Base-by-base conservation (phyloP, 2,888 invertebrate genomes). In the Stenichneumon culpator region DNA sequence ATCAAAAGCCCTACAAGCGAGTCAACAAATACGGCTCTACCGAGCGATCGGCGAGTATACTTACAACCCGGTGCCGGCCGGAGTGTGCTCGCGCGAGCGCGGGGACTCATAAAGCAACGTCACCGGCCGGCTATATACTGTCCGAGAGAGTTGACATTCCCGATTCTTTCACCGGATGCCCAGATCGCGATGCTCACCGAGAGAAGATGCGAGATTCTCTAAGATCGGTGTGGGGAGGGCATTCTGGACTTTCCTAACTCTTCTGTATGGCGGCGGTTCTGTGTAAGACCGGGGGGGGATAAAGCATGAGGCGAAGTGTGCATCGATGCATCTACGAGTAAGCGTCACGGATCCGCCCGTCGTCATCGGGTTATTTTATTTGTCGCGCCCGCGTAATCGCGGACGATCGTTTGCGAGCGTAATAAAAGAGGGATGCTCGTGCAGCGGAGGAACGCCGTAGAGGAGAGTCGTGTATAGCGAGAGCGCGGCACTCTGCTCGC, bases 101-200 rank as follows among this genome's bases (percentile, higher is more conserved):
- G 87, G 90, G 89, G 89, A 90, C 91, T 92, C 91, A 90, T 92
- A 92, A 92, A 92, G 88, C 90, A 91, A 90, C 90, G 89, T 90
- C 90, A 88, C 89, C 87, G 89, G 70, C 63, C 70, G 50, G 28
- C 68, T 78, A 57, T 82, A 72, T 77, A 72, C 54, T 19, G 83
- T 25, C 70, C 79, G 50, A 50, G 72, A 83, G 68, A 83, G 79
- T 70, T 79, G 74, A 87, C 88, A 90, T 90, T 90, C 90, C 85
- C 89, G 84, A 87, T 90, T 89, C 87, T 89, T 87, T 82, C 83
- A 84, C 79, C 79, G 80, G 84, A 28, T 77, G 83, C 77, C 80
- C 44, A 14, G 44, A 47, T 47, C 25, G 57, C 25, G n/a, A 39
- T 2, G 6, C 16, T n/a, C 52, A 39, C 52, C 19, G 63, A 57